These are phyloP conservation scores for Mayetiola destructor DNA, from an alignment of 2,888 invertebrate genomes.

Conservation along the genomic window DNA sequence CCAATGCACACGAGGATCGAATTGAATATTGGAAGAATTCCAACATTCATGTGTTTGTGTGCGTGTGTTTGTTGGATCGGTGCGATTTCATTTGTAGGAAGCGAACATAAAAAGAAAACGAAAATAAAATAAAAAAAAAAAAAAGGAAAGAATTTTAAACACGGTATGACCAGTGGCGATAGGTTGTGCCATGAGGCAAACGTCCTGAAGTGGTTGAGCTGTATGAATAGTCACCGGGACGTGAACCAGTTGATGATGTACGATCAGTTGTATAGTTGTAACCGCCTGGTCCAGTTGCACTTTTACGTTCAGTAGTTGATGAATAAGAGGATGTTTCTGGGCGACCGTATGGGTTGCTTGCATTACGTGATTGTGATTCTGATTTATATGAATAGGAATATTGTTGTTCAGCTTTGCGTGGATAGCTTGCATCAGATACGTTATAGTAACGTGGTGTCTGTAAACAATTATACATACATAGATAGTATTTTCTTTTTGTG, in stretches of 20 bases:
- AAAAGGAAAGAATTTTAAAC: constrained; percentile 58
- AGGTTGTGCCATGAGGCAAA: constrained; percentile 66
- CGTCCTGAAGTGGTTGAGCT: constrained; percentile 62
- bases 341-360: constrained; percentile 41
- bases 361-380: constrained; percentile 38
- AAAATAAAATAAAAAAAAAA: no score
- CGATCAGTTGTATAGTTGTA: constrained; percentile 65
- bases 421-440: constrained; percentile 59
- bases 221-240: constrained; percentile 75
- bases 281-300: constrained; percentile 46
- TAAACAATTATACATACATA: constrained; percentile 36
- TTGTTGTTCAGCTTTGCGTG: constrained; percentile 57
- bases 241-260: constrained; percentile 51
- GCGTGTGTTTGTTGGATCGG: no score
- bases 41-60: no score
- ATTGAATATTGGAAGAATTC: no score
- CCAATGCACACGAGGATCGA: no score
- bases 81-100: no score
- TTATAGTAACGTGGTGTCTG: constrained; percentile 82
- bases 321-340: constrained; percentile 54
- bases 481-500: constrained; percentile 15
- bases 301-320: constrained; percentile 52
- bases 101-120: no score
- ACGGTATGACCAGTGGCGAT: constrained; percentile 77
- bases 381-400: constrained; percentile 73